These are phyloP conservation scores for Cossypha polioptera DNA, from an alignment of 2,797 vertebrate species.

Conservation along the genomic window DNA sequence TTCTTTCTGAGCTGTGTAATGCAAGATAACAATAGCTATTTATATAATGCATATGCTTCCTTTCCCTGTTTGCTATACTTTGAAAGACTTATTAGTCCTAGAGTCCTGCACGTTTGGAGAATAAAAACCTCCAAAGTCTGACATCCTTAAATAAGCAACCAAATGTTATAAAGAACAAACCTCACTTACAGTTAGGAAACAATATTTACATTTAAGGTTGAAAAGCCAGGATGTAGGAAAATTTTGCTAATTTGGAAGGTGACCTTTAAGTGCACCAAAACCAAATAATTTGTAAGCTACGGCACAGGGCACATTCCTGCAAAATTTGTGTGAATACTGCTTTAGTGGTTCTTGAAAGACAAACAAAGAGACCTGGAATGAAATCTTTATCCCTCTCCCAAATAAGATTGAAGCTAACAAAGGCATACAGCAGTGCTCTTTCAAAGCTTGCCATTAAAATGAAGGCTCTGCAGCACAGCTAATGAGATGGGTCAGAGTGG, in stretches of 20 bases:
- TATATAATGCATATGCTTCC: slow-evolving; percentile 66
- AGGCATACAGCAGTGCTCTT: slow-evolving; percentile 65
- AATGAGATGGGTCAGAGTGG: slow-evolving; percentile 75
- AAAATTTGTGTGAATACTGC: slow-evolving; percentile 82
- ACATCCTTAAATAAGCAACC: slow-evolving; percentile 83
- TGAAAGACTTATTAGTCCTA: slow-evolving; percentile 70
- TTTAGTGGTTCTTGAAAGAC: slow-evolving; percentile 80
- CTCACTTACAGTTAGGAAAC: slow-evolving; percentile 83
- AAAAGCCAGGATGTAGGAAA: slow-evolving; percentile 84
- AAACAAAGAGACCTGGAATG: slow-evolving; percentile 79
- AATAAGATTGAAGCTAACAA: slow-evolving; percentile 73
- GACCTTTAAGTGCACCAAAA: slow-evolving; percentile 85
- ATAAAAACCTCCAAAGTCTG: slow-evolving; percentile 71
- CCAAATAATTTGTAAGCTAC: slow-evolving; percentile 84
- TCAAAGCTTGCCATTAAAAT: slow-evolving; percentile 69
- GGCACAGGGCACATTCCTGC: slow-evolving; percentile 83
- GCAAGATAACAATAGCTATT: slow-evolving; percentile 64
- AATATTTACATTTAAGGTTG: slow-evolving; percentile 86
- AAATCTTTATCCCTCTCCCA: slow-evolving; percentile 69
- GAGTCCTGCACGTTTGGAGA: slow-evolving; percentile 52
- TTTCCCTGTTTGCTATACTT: slow-evolving; percentile 64
- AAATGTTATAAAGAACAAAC: slow-evolving; percentile 77
- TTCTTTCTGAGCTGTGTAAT: slow-evolving; percentile 50
- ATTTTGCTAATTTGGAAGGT: slow-evolving; percentile 85
- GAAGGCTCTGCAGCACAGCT: slow-evolving; percentile 72